phyloP scores from a whole-genome alignment of 2,113 vertebrate species.

The Gambusia holbrooki region DNA sequence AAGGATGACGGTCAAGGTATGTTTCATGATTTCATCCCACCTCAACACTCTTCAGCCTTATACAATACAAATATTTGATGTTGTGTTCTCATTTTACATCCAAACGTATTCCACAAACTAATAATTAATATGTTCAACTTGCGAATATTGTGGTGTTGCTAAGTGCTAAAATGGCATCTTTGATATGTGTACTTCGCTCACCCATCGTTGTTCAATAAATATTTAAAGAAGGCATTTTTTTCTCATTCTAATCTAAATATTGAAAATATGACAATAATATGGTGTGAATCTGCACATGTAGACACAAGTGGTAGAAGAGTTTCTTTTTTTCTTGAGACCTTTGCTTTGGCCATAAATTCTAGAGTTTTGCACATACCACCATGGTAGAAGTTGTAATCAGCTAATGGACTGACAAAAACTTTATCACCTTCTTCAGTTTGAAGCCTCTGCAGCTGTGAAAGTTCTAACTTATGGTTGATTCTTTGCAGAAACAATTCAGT shows the following conservation, averaged over 20 bases:
- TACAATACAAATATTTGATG: not conserved
- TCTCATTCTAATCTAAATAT: not conserved
- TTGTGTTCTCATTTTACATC: not conserved
- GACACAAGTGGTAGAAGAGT: no score
- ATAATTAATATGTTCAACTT: not conserved
- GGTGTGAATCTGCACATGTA: not conserved
- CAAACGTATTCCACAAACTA: not conserved
- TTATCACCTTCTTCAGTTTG: not conserved
- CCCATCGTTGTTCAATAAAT: not conserved
- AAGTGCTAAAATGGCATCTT: not conserved
- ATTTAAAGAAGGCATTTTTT: not conserved
- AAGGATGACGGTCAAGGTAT: conserved; percentile 27
- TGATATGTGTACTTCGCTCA: not conserved
- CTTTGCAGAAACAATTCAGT: conserved; percentile 18
- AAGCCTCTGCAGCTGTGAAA: not conserved
- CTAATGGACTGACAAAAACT: not conserved
- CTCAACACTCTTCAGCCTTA: fast-evolving
- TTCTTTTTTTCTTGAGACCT: not conserved
- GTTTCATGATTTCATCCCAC: not conserved
- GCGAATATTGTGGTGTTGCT: not conserved
- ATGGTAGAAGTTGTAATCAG: not conserved
- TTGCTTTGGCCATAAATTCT: not conserved
- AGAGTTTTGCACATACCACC: not conserved
- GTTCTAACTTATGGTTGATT: not conserved
- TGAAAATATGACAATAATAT: not conserved